Percentiles rank a stretch among this genome's conserved stretches.
phyloP scores from a whole-genome alignment of 2,113 vertebrate genomes.

The Emydocephalus ijimae region DNA sequence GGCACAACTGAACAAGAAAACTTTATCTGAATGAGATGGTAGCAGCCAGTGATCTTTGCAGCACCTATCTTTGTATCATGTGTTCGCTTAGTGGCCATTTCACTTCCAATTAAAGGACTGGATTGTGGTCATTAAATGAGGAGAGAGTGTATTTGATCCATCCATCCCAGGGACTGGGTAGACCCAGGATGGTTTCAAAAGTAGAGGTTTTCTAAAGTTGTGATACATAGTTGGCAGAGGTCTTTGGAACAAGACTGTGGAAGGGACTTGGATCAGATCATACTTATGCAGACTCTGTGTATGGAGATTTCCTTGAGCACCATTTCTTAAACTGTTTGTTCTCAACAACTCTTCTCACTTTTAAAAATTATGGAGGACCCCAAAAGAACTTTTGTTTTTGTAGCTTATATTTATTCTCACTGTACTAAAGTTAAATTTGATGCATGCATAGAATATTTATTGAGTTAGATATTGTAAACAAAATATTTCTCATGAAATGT shows the following conservation, averaged over 20 bases:
- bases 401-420: neutral
- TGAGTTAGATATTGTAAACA: neutral
- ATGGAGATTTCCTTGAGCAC: neutral
- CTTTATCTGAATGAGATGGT: neutral
- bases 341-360: neutral
- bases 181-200: neutral
- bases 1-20: neutral
- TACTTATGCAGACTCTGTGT: neutral
- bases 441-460: neutral
- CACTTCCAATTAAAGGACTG: neutral
- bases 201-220: neutral
- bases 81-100: neutral
- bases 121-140: neutral
- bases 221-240: neutral
- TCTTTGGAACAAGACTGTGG: neutral
- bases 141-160: neutral
- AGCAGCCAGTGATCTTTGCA: neutral
- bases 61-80: neutral
- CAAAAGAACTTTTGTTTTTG: neutral
- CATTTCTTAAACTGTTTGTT: neutral
- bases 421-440: neutral
- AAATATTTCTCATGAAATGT: neutral
- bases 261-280: neutral
- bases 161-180: neutral
- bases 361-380: neutral